These are phyloP conservation scores for Penaeus chinensis DNA, from an alignment of 1,140 invertebrate species.

Conservation along the genomic window DNA sequence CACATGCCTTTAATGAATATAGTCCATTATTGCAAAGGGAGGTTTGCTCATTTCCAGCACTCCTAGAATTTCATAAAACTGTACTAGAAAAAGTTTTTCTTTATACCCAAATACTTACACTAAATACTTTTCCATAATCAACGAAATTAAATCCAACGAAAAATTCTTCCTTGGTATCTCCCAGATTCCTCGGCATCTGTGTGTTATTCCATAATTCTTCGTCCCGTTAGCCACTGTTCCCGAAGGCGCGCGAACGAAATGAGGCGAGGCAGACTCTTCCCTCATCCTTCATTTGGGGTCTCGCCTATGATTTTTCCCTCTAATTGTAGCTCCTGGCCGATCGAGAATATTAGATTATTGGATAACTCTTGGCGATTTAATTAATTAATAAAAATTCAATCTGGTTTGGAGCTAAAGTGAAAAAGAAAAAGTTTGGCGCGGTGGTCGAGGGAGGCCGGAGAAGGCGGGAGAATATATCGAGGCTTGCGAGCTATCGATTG, in stretches of 20 bases:
- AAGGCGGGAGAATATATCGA: background rate
- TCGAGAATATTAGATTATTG: constrained; percentile 61
- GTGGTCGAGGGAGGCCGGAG: background rate
- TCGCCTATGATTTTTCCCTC: constrained; percentile 61
- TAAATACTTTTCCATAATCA: constrained; percentile 60
- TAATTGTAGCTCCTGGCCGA: constrained; percentile 60
- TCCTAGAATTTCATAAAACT: background rate
- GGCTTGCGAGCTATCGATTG: too few relatives aligned
- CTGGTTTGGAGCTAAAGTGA: constrained; percentile 55
- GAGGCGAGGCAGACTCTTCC: background rate
- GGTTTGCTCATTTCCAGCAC: background rate
- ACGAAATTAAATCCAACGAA: constrained; percentile 59
- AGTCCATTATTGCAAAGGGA: too few relatives aligned
- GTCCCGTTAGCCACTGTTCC: background rate
- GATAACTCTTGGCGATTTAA: constrained; percentile 61
- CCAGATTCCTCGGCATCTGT: background rate
- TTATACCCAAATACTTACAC: constrained; percentile 52
- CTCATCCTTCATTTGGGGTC: constrained; percentile 54
- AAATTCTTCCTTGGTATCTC: constrained; percentile 43
- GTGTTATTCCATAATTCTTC: constrained; percentile 7
- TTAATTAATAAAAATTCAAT: constrained; percentile 62
- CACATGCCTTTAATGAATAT: too few relatives aligned
- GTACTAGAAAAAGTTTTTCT: constrained; percentile 26
- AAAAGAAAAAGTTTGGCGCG: constrained; percentile 55
- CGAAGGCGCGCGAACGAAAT: background rate